Base-by-base conservation (phyloP, 2,888 invertebrate genomes). In the Trileptium ribeirensis region DNA sequence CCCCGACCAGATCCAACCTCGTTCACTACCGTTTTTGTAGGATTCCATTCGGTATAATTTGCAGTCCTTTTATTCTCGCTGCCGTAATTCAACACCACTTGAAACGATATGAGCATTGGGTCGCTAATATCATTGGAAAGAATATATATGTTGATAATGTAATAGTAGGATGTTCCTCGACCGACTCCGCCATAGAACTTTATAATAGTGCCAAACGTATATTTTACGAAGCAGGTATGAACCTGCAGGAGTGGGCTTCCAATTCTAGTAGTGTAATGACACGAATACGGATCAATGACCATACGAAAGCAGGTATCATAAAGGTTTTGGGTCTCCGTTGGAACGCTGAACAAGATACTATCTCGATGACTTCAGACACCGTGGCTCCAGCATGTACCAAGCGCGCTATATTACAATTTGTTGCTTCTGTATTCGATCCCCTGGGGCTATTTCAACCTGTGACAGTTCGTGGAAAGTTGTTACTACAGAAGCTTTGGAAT, bases 401-500 rank as follows among this genome's bases (percentile, higher is more conserved):
- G 74, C 75, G 83, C 1, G 67, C 67, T 2, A 74, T 84, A 29
- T 79, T 86, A 24, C 79, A 83, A 38, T 19, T 75, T n/a, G 79
- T 86, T 38, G 80, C 84, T n/a, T 81, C 80, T 19, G 36, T 81
- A 0, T 85, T 82, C 74, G 83, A 86, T 74, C 84, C 85, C n/a
- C 39, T 85, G 29, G 86, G 85, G 1, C 77, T 85, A 1, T 24
- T 84, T 33, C 78, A 39, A 0, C 83, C 82, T 33, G 82, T 83
- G 34, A 82, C 39, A 3, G 81, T 84, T 40, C 36, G 67, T 2
- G 80, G 82, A 0, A 87, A 86, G 77, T 82, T 84, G 1, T 51
- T 86, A 2, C 74, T 87, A 37, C 86, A 86, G 82, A 39, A 82
- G 24, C 64, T 86, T 0, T 87, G 86, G 86, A 80, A 81, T 29